Conservation (phyloP, 1,140 invertebrate genomes). For the Ips nitidus region DNA sequence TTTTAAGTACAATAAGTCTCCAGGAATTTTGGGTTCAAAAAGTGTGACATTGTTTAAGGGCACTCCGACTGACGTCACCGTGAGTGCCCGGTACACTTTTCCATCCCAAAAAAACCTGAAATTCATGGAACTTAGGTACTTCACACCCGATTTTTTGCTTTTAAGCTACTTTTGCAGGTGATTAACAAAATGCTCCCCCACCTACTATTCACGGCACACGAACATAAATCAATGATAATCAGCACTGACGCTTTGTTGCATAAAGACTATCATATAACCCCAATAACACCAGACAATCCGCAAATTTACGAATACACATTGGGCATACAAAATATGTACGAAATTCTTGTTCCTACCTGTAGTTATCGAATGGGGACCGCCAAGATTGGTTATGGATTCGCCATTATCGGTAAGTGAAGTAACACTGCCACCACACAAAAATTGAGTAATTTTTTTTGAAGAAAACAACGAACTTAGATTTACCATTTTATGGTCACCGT, state of each 20-base stretch:
- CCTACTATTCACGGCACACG: conserved; percentile 83
- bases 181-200: conserved; percentile 69
- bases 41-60: too few relatives aligned
- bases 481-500: conserved; percentile 51
- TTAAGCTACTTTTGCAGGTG: conserved; percentile 51
- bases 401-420: conserved; percentile 70
- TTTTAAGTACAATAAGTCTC: background rate
- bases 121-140: too few relatives aligned
- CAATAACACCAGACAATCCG: conserved; percentile 55
- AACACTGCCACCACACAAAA: background rate
- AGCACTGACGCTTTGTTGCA: conserved; percentile 55
- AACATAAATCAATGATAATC: conserved; percentile 69
- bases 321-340: conserved; percentile 63
- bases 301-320: conserved; percentile 55
- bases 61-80: too few relatives aligned
- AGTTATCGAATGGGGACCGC: conserved; percentile 91
- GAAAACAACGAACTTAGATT: conserved; percentile 48
- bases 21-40: background rate
- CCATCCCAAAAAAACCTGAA: too few relatives aligned
- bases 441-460: conserved; percentile 33
- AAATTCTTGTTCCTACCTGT: conserved; percentile 89
- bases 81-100: too few relatives aligned
- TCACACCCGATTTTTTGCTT: too few relatives aligned
- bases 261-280: conserved; percentile 54
- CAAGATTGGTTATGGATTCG: conserved; percentile 82